phyloP scores from a whole-genome alignment of 2,113 vertebrate species.

The Marmota monax region DNA sequence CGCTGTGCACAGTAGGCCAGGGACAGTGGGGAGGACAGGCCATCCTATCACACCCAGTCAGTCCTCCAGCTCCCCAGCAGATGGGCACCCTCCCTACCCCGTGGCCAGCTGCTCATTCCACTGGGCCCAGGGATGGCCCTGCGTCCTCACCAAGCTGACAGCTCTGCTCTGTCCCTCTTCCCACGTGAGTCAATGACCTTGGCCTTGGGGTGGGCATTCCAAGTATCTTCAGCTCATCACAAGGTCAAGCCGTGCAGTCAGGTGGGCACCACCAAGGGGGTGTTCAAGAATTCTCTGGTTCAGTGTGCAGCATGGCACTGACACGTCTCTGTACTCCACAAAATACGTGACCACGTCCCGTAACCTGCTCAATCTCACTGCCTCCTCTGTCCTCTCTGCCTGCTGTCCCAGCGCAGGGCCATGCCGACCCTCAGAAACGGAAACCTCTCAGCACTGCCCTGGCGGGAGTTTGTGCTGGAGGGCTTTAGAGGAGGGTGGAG shows the following conservation, averaged over 20 bases:
- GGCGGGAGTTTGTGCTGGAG: too few relatives aligned
- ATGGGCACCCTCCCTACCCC: background rate
- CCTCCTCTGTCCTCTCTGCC: too few relatives aligned
- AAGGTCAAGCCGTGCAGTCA: background rate
- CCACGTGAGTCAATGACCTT: background rate
- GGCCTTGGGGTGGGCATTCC: background rate
- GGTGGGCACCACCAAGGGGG: background rate
- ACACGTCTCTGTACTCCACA: rapidly evolving
- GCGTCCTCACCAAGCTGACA: background rate
- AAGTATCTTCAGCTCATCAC: background rate
- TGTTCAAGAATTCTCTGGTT: too few relatives aligned
- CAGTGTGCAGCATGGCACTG: too few relatives aligned
- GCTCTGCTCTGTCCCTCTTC: background rate
- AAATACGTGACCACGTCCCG: rapidly evolving
- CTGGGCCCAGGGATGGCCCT: too few relatives aligned
- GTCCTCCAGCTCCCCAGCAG: background rate
- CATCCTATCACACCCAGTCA: background rate
- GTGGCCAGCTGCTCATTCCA: background rate
- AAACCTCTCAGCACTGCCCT: too few relatives aligned
- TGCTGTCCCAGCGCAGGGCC: too few relatives aligned
- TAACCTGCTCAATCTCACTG: too few relatives aligned
- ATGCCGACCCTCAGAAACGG: too few relatives aligned
- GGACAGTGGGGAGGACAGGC: too few relatives aligned
- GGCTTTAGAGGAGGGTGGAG: too few relatives aligned
- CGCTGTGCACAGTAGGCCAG: background rate